Evolutionary conservation across 1,140 invertebrate genomes (phyloP), one percentile per base, ranked within the genome.

Genomic region (Grapholita molesta): DNA sequence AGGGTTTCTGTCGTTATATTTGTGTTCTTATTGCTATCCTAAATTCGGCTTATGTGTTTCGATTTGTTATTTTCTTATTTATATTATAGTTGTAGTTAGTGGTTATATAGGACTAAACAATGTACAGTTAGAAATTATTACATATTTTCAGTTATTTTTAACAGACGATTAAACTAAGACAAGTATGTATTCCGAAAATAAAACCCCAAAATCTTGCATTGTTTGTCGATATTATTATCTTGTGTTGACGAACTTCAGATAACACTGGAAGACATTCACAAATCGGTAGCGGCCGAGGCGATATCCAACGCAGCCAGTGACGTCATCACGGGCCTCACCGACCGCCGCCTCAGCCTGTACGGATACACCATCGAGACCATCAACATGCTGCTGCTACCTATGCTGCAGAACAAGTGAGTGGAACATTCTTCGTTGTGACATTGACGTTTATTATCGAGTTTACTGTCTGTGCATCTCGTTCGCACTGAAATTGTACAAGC

Each of bases 361-460:
- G 97, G 97, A 38, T 99, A 99, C 88, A 99, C 97, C 5, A 95
- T 98, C 38, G 99, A 99, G 92, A 98, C 98, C 2, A 96, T 99
- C 80, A 97, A 97, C 79, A 94, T 99, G 93, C 93, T 99, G 11
- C 91, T 99, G 11, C 85, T 99, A 57, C 98, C 98, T 1, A 99
- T 99, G 99, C 95, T 99, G 72, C 95, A 97, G 80, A 98, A 98
- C 72, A 98, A 98, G 97, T 98, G 92, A 92, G 95, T 94, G 28
- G 3, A 38, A 64, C 2, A n/a, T n/a, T n/a, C n/a, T n/a, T n/a
- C n/a, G n/a, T n/a, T n/a, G n/a, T n/a, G n/a, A n/a, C n/a, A n/a
- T n/a, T n/a, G n/a, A n/a, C n/a, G n/a, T n/a, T n/a, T n/a, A n/a
- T n/a, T n/a, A n/a, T n/a, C n/a, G n/a, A n/a, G n/a, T n/a, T n/a